Percentiles rank a stretch among this genome's conserved stretches.
Conservation (phyloP, 2,113 vertebrate species). For the Rhea americana region DNA sequence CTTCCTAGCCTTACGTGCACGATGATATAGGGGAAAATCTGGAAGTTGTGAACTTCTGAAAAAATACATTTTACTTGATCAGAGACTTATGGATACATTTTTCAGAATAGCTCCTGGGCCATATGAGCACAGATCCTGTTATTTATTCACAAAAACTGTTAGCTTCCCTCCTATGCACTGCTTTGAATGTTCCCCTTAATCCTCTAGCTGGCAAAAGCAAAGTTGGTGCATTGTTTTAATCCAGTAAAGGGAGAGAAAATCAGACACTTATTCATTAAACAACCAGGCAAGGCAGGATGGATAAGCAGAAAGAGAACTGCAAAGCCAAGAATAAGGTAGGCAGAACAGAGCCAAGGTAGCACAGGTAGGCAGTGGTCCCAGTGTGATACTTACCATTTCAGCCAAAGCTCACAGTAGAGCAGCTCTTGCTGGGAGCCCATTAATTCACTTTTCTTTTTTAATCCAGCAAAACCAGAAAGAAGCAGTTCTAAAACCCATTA, state of each 20-base stretch:
- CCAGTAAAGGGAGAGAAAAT: conserved; percentile 8
- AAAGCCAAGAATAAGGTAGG: not conserved
- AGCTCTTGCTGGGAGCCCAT: not conserved
- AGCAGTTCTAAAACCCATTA: conserved; percentile 2
- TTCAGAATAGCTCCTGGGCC: not conserved
- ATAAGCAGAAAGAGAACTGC: not conserved
- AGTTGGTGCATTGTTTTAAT: not conserved
- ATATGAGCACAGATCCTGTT: not conserved
- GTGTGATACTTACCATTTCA: not conserved
- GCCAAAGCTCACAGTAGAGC: not conserved
- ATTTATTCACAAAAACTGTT: conserved; percentile 12
- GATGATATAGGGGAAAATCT: not conserved
- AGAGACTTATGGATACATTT: not conserved
- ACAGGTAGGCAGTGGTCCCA: not conserved
- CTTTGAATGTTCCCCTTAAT: not conserved
- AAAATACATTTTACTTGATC: conserved; percentile 6
- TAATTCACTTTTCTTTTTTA: conserved; percentile 3
- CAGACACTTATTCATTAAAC: conserved; percentile 19
- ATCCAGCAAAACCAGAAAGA: conserved; percentile 10
- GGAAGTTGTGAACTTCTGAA: not conserved
- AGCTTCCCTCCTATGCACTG: not conserved
- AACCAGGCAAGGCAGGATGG: not conserved
- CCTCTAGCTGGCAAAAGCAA: conserved; percentile 3
- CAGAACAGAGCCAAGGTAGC: not conserved
- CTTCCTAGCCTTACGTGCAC: not conserved